Base-by-base conservation (phyloP, 2,113 vertebrate species). In the Eleginops maclovinus region DNA sequence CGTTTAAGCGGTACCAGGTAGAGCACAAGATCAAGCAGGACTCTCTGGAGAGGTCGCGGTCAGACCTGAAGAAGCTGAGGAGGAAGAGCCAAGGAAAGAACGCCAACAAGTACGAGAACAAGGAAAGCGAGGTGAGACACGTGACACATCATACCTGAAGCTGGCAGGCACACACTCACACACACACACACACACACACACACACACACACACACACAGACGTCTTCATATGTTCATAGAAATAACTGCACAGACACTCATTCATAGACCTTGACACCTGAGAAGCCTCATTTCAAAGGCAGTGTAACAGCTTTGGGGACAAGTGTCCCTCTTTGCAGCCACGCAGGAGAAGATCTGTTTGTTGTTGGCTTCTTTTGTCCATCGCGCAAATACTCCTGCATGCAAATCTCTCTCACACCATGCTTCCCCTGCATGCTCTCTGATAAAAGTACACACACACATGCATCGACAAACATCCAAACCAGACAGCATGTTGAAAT, bases 21-120 rank as follows among this genome's bases (percentile, higher is more conserved):
- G 98, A 99, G 87, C 97, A 99, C 92, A 96, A 94, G 91, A 95
- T 92, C 85, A 99, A 97, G 86, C 83, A 98, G 83, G 98, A 99
- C 87, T 97, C 95, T 41, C 88, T 99, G 93, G 98, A 99, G 88
- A 96, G 95, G 55, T 98, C 97, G 17, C 97, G 98, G 68, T 93
- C 97, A 0, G 98, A 99, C 66, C 83, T 99, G 88, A 99, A 98
- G 91, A 99, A 98, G 91, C 96, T 99, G 84, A 87, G 96, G 84
- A 95, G 97, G 83, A 99, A 99, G 95, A 99, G 97, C 87, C 98
- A 99, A 93, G 98, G 97, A 62, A 96, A 97, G 80, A 99, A 98
- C 6, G 95, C 96, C 1, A 91, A 88, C 7, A 99, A 99, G 87
- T 99, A 99, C 0, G 97, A 98, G 70, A 95, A 91, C 85, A 99